Evolutionary conservation across 2,113 vertebrate genomes (phyloP).

Genomic region (Nettapus auritus): DNA sequence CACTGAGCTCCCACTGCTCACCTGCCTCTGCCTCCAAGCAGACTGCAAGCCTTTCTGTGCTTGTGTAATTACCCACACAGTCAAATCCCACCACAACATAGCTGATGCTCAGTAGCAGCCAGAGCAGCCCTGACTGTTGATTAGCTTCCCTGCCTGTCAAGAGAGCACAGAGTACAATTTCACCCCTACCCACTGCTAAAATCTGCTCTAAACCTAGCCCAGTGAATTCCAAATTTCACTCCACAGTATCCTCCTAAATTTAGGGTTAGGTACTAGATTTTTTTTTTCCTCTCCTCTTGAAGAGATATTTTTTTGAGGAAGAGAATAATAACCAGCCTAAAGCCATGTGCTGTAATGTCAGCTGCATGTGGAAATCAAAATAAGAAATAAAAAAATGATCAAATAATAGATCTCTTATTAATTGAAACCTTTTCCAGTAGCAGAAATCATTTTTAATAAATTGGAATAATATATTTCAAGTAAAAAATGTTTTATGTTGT

Average conservation of each 20-base stretch:
- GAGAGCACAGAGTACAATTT: not conserved
- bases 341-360: not conserved
- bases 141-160: not conserved
- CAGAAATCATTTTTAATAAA: not conserved
- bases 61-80: not conserved
- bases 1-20: accelerated
- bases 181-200: not conserved
- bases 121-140: not conserved
- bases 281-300: not conserved
- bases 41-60: not conserved
- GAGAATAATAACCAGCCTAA: not conserved
- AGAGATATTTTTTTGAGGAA: not conserved
- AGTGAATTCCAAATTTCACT: not conserved
- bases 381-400: not conserved
- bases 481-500: not conserved
- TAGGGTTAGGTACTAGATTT: not conserved
- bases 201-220: not conserved
- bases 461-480: not conserved
- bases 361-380: not conserved
- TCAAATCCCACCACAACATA: accelerated
- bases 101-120: not conserved
- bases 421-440: not conserved
- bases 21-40: accelerated
- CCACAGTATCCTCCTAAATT: not conserved
- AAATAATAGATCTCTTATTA: not conserved